Evolutionary conservation across 2,888 invertebrate genomes (phyloP), one percentile per base, ranked within the genome.

Genomic region (Amphipyra tragopoginis): DNA sequence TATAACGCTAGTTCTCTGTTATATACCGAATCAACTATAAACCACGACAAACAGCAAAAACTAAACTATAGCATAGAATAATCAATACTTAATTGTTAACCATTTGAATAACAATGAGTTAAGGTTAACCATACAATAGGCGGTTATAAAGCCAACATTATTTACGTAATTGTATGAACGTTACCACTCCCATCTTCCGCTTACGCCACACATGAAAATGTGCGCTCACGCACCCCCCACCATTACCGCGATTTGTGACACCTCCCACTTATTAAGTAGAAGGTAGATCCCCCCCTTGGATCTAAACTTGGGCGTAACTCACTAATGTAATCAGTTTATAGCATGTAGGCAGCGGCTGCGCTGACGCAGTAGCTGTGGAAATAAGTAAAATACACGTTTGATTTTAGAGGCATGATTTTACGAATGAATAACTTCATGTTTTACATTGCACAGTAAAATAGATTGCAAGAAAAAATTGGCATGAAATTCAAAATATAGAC

Each of bases 211-310:
- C 79, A 65, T 69, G 70, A 73, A 81, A 85, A 86, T 84, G 80
- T 55, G 79, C 73, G 81, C 80, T 77, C 83, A 86, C 86, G 87
- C 87, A 86, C 82, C 81, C 88, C 77, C 91, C 89, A 78, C 89
- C 85, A 84, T 86, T 77, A 83, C 72, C 59, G 77, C 83, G 80
- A 82, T 86, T 83, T 80, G 84, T 85, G 88, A 90, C 91, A 90
- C 91, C 93, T 91, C 93, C 93, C 87, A 93, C 93, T 87, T 84
- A 92, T 90, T 91, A 91, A 86, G 72, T 81, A 81, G 86, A 84
- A 83, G 84, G 86, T 84, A 83, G 81, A 83, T 86, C 86, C 86
- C 81, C 21, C 75, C 50, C 56, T 69, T 38, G 51, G 38, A 74
- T 75, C 72, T 58, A 65, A 48, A 40, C 54, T 62, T 61, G 72